Conservation (phyloP, 2,797 vertebrate species). For the Aselliscus stoliczkanus region DNA sequence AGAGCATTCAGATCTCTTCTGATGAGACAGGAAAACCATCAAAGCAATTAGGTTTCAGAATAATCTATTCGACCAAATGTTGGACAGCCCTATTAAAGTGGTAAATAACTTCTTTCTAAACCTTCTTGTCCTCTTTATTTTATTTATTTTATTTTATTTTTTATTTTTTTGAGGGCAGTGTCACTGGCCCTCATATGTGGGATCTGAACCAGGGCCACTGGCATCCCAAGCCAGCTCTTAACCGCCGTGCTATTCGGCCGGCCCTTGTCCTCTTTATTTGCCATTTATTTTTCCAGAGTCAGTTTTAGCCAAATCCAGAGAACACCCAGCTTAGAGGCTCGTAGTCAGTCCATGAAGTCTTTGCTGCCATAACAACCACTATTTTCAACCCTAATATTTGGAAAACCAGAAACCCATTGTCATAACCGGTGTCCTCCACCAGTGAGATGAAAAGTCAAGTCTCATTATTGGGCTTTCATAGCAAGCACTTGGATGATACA, state of each 20-base stretch:
- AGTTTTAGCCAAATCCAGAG: constrained; percentile 48
- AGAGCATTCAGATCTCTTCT: constrained; percentile 8
- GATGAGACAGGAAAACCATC: constrained; percentile 29
- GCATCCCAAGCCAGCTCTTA: too few species aligned
- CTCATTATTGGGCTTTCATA: neutral
- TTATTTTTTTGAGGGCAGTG: too few species aligned
- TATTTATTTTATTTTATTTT: constrained; percentile 69
- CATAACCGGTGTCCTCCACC: constrained; percentile 43
- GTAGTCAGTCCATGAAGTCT: neutral
- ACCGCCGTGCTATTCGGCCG: too few species aligned
- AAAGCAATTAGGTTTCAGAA: constrained; percentile 40
- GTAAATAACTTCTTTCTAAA: constrained; percentile 69
- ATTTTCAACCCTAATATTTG: constrained; percentile 49
- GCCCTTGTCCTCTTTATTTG: constrained; percentile 71
- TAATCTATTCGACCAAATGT: constrained; percentile 66
- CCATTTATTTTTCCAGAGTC: constrained; percentile 61
- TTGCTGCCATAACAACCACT: constrained; percentile 42
- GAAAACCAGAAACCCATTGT: constrained; percentile 61
- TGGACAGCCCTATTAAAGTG: constrained; percentile 68
- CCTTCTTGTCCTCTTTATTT: constrained; percentile 68
- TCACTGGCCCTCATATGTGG: too few species aligned
- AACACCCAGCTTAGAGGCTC: neutral
- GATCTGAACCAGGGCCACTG: too few species aligned
- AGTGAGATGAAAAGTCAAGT: constrained; percentile 30
- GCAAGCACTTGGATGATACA: neutral